Conservation (phyloP, 2,888 invertebrate genomes). For the Megaustenia siamemsis region DNA sequence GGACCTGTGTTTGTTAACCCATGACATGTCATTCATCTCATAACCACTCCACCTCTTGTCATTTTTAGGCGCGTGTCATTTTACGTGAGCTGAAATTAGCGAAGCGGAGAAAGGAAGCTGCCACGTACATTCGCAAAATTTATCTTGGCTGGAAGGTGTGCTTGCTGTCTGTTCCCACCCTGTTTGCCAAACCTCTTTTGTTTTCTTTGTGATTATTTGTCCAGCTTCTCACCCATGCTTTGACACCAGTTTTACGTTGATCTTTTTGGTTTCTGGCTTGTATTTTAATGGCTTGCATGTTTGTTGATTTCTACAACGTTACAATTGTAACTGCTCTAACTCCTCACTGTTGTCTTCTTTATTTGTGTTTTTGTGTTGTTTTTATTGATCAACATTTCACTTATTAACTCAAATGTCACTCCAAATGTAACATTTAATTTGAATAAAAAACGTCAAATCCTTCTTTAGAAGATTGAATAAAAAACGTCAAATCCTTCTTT, state of each 20-base stretch:
- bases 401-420: too few species aligned
- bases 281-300: background rate
- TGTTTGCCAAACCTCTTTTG: background rate
- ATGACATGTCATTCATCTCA: background rate
- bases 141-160: slow-evolving; percentile 86
- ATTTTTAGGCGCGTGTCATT: slow-evolving; percentile 59
- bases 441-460: too few species aligned
- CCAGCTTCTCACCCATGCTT: background rate
- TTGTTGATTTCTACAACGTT: too few species aligned
- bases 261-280: background rate
- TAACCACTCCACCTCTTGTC: slow-evolving; percentile 32
- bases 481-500: too few species aligned
- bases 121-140: slow-evolving; percentile 82
- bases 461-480: too few species aligned
- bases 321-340: too few species aligned
- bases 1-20: too few species aligned
- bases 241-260: too few species aligned
- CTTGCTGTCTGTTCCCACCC: slow-evolving; percentile 7
- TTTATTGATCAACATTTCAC: too few species aligned
- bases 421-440: too few species aligned
- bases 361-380: too few species aligned
- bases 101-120: slow-evolving; percentile 86
- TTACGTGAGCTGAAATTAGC: slow-evolving; percentile 73
- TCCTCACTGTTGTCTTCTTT: too few species aligned
- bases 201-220: slow-evolving; percentile 7